Evolutionary conservation across 2,888 invertebrate genomes (phyloP), one percentile per base, ranked within the genome.

Genomic region (Orthonychiurus folsomi): DNA sequence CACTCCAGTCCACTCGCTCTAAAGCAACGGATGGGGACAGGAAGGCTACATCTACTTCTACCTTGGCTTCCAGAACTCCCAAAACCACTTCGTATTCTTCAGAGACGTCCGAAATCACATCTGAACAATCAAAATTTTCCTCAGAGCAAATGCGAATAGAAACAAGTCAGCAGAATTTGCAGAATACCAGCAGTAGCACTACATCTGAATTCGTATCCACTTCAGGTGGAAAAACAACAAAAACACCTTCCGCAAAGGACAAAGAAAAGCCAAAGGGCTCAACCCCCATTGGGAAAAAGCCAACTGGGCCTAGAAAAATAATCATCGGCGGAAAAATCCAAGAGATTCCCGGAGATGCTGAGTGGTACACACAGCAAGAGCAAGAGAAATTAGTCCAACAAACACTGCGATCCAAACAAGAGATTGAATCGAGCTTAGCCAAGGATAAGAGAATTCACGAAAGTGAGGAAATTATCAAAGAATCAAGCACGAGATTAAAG

Each of bases 401-500:
- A 37, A 37, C 37, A 37, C 37, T 37, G 5, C 15, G 9, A 37
- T 37, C 37, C 5, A 37, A 37, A 37, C n/a, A n/a, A n/a, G 37
- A 37, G 5, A 9, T 37, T 37, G 37, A 37, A 37, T 37, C 21
- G 12, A 55, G 24, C 18, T 21, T n/a, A 21, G 18, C 21, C 5
- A 20, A 20, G 2, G 53, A 60, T 12, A 23, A 27, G 5, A 27
- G 23, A 27, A 65, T 65, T 52, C 37, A 61, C 24, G 65, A 67
- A 52, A 67, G 67, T 59, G 65, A 65, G 47, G 21, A 63, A 25
- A 61, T 67, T 18, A 63, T 67, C 50, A 50, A 60, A 23, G 65
- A 67, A 48, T 67, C 67, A 18, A 63, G 63, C 25, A 60, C 61
- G 1, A 54, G 58, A 1, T 55, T 67, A 47, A 65, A 65, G 48